Evolutionary conservation across 2,888 invertebrate genomes (phyloP).

Genomic region (Galerucella pusilla): DNA sequence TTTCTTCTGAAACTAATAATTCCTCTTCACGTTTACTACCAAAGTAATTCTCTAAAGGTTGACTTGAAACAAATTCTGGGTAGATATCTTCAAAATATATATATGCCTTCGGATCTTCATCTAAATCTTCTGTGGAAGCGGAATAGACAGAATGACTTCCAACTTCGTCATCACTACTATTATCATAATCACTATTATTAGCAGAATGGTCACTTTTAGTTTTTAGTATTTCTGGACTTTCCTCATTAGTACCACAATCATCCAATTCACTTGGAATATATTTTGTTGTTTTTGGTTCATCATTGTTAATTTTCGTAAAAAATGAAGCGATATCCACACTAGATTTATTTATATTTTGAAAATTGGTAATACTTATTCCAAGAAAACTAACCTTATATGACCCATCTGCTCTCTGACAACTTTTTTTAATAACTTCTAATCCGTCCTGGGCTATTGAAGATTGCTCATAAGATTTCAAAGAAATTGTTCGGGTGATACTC

Average conservation of each 20-base stretch:
- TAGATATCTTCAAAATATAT: slow-evolving; percentile 47
- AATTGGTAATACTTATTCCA: slow-evolving; percentile 84
- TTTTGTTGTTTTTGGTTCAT: background rate
- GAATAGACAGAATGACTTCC: slow-evolving; percentile 43
- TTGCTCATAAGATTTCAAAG: slow-evolving; percentile 72
- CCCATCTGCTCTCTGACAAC: slow-evolving; percentile 57
- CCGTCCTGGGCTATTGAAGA: slow-evolving; percentile 76
- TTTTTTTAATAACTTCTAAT: slow-evolving; percentile 74
- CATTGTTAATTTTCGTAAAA: slow-evolving; percentile 43
- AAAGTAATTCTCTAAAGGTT: slow-evolving; percentile 30
- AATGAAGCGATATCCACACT: slow-evolving; percentile 53
- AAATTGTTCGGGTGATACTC: slow-evolving; percentile 74
- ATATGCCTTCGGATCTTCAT: slow-evolving; percentile 43
- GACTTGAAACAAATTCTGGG: slow-evolving; percentile 41
- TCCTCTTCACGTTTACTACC: background rate
- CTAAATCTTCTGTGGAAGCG: slow-evolving; percentile 45
- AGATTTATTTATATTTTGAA: slow-evolving; percentile 73
- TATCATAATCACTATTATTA: background rate
- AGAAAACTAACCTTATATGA: slow-evolving; percentile 72
- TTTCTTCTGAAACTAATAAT: background rate
- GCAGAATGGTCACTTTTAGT: background rate
- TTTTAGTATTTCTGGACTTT: background rate
- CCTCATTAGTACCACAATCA: background rate
- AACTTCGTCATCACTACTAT: slow-evolving; percentile 16
- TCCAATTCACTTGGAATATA: background rate